Evolutionary conservation across 2,888 invertebrate genomes (phyloP), one percentile per base, ranked within the genome.

Genomic region (Eristalis intricaria): DNA sequence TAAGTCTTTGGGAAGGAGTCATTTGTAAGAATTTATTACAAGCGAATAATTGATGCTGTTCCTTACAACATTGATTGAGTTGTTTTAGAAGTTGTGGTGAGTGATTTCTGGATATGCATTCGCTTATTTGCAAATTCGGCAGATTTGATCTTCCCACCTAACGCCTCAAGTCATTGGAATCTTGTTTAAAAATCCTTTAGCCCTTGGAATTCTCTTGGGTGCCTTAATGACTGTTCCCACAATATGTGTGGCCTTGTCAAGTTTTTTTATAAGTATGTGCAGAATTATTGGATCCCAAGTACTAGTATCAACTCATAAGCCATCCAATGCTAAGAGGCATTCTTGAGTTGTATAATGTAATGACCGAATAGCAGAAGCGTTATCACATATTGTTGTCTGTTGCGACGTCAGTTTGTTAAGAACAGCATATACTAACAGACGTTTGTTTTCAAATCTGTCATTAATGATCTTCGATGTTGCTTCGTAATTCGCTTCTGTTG

Each of bases 391-490:
- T 63, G 32, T 29, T 26, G 61, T 63, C 8, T n/a, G 13, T 63
- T 26, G 61, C 61, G 61, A 29, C 29, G 26, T 29, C 32, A 29
- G 26, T 32, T 32, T 32, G 13, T 32, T 63, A 26, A 63, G 29
- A 7, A 29, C 13, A 63, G 15, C 61, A n/a, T 23, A 1, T n/a
- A 63, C 32, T 32, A 32, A 61, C 4, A 26, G 26, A 29, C 26
- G 4, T 11, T 61, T 61, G 26, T 13, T 61, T 61, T 61, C 3
- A 38, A 38, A 38, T 38, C 38, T 38, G 38, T 38, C 38, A 8
- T 35, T 70, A 22, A 35, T 58, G 43, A 50, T 50, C 8, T 56
- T 56, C 35, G 58, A 69, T 13, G 56, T 35, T 69, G 56, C 56
- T 13, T 58, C 69, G 13, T 56, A 69, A 26, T 69, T 69, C 10